These are phyloP conservation scores for Acanthosoma haemorrhoidale DNA, from an alignment of 2,888 invertebrate species.

Conservation along the genomic window DNA sequence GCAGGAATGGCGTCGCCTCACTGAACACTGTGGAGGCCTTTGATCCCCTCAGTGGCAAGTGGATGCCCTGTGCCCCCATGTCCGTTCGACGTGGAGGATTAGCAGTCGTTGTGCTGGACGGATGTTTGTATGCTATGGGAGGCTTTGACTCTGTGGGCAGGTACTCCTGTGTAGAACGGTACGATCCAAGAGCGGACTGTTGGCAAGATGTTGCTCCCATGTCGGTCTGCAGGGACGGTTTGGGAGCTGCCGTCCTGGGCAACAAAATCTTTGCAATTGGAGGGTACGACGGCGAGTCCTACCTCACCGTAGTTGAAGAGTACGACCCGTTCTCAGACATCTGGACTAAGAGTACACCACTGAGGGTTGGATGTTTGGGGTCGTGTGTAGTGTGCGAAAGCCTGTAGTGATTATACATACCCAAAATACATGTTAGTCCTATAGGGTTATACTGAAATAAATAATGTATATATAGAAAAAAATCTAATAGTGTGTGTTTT, in stretches of 20 bases:
- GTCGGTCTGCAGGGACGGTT: conserved; percentile 78
- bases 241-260: conserved; percentile 80
- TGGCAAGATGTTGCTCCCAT: conserved; percentile 84
- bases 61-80: conserved; percentile 85
- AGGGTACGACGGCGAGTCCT: conserved; percentile 87
- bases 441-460: no score
- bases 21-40: conserved; percentile 81
- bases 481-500: no score
- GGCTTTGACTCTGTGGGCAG: conserved; percentile 70
- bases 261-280: conserved; percentile 77
- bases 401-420: no score
- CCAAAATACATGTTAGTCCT: no score
- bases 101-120: conserved; percentile 81
- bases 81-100: conserved; percentile 79
- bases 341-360: conserved; percentile 62
- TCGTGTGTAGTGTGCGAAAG: conserved; percentile 75
- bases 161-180: conserved; percentile 45
- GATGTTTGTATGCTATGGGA: conserved; percentile 84
- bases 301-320: conserved; percentile 79
- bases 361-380: conserved; percentile 82
- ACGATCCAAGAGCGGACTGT: conserved; percentile 67
- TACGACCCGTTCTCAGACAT: conserved; percentile 79
- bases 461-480: no score
- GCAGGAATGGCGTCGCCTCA: conserved; percentile 86
- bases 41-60: conserved; percentile 67